phyloP scores from a whole-genome alignment of 2,113 vertebrate genomes.

The Morone saxatilis region DNA sequence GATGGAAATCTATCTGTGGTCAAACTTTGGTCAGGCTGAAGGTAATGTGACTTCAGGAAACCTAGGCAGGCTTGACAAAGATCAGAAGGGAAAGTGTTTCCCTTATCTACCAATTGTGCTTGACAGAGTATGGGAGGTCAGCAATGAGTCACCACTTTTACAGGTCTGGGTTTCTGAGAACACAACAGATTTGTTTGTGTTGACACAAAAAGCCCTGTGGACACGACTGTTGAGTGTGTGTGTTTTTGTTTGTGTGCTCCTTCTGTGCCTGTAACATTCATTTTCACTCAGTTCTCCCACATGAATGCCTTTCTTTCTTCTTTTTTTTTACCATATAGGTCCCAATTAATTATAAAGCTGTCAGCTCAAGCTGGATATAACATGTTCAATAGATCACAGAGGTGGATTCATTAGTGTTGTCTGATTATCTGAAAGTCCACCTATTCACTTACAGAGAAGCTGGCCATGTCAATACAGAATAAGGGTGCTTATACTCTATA shows the following conservation, averaged over 20 bases:
- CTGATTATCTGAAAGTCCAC: too few relatives aligned
- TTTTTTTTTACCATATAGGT: neutral
- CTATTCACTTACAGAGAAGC: neutral
- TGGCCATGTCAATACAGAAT: neutral
- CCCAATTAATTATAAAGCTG: neutral
- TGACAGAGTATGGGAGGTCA: constrained; percentile 21
- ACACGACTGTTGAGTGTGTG: neutral
- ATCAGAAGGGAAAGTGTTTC: constrained; percentile 6
- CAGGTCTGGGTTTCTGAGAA: constrained; percentile 26
- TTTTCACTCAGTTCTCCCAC: neutral
- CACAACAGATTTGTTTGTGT: constrained; percentile 13
- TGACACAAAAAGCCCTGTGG: neutral
- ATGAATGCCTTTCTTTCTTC: neutral
- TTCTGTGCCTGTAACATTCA: neutral
- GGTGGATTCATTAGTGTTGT: neutral
- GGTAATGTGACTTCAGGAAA: neutral
- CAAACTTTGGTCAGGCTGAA: neutral
- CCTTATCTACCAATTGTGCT: neutral
- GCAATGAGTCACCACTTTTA: constrained; percentile 5
- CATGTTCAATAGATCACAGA: neutral
- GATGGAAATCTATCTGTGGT: neutral
- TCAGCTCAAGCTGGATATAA: neutral
- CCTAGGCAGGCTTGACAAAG: neutral
- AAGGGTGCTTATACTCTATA: neutral
- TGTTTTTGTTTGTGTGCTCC: neutral